These are phyloP conservation scores for Desoria tigrina DNA, from an alignment of 2,888 invertebrate genomes.

Conservation along the genomic window DNA sequence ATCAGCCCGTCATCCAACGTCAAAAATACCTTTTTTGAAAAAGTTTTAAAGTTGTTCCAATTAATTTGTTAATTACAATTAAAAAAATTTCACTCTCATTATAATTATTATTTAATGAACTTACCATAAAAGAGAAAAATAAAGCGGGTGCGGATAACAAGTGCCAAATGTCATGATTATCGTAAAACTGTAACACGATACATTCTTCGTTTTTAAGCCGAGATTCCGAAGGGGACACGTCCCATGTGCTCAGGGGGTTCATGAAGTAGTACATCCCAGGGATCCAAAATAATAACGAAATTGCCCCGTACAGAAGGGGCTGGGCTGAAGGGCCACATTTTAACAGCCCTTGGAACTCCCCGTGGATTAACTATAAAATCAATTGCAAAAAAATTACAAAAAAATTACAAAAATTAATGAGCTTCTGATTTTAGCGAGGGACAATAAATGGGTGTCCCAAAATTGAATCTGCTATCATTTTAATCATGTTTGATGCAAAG, in stretches of 20 bases:
- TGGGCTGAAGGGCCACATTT: slow-evolving; percentile 66
- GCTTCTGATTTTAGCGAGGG: too few species aligned
- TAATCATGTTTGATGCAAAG: too few species aligned
- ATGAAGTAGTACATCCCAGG: slow-evolving; percentile 57
- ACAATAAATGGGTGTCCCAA: too few species aligned
- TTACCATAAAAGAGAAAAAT: slow-evolving; percentile 76
- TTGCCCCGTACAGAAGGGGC: slow-evolving; percentile 66
- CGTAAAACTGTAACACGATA: slow-evolving; percentile 69
- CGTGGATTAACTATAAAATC: slow-evolving; percentile 65
- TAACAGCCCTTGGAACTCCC: slow-evolving; percentile 71
- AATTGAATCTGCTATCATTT: too few species aligned
- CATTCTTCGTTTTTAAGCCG: slow-evolving; percentile 72
- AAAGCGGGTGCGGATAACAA: slow-evolving; percentile 72
- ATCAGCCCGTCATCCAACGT: slow-evolving; percentile 28
- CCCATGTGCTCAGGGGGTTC: slow-evolving; percentile 49
- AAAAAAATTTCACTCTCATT: not conserved
- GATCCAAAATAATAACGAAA: slow-evolving; percentile 68
- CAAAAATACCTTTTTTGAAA: slow-evolving; percentile 9
- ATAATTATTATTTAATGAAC: slow-evolving; percentile 22
- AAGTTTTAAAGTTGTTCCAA: too few species aligned
- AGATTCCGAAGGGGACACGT: slow-evolving; percentile 73
- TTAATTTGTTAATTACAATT: not conserved
- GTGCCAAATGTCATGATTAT: slow-evolving; percentile 75
- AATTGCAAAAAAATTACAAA: too few species aligned
- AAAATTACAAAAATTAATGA: too few species aligned